A percentile compares a stretch with the other conserved stretches of the same genome.
phyloP scores from a whole-genome alignment of 2,888 invertebrate species.

The Empis stercorea region DNA sequence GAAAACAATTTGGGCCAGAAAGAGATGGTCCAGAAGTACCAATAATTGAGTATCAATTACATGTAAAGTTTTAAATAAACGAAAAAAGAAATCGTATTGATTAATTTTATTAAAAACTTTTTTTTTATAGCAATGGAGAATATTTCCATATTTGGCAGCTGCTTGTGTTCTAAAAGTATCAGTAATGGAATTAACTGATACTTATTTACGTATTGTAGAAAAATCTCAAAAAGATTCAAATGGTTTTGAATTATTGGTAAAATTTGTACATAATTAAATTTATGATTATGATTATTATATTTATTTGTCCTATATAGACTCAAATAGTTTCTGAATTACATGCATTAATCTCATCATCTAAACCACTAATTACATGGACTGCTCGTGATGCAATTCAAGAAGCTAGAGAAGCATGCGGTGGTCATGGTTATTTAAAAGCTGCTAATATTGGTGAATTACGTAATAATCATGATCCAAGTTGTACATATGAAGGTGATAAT shows the following conservation, averaged over 20 bases:
- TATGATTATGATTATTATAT: not conserved
- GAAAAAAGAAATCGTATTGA: not conserved
- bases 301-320: conserved; percentile 17
- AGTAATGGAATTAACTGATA: conserved; percentile 48
- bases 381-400: conserved; percentile 69
- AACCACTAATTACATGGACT: conserved; percentile 61
- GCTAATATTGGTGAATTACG: conserved; percentile 73
- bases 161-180: conserved; percentile 49
- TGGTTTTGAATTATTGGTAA: conserved; percentile 33
- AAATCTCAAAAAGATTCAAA: conserved; percentile 41
- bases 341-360: conserved; percentile 49
- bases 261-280: not conserved
- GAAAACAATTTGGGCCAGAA: conserved; percentile 65
- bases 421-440: conserved; percentile 67
- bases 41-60: conserved; percentile 69
- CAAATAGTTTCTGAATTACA: conserved; percentile 47
- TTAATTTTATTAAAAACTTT: not conserved
- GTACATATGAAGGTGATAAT: conserved; percentile 91
- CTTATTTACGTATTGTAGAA: conserved; percentile 55
- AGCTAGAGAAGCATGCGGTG: conserved; percentile 73
- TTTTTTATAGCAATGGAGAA: conserved; percentile 51
- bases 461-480: conserved; percentile 76
- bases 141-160: conserved; percentile 57
- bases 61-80: conserved; percentile 39
- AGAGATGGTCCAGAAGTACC: conserved; percentile 49